A percentile compares a stretch with the other conserved stretches of the same genome.
phyloP scores from a whole-genome alignment of 1,140 invertebrate genomes.

The Bacillus rossius region DNA sequence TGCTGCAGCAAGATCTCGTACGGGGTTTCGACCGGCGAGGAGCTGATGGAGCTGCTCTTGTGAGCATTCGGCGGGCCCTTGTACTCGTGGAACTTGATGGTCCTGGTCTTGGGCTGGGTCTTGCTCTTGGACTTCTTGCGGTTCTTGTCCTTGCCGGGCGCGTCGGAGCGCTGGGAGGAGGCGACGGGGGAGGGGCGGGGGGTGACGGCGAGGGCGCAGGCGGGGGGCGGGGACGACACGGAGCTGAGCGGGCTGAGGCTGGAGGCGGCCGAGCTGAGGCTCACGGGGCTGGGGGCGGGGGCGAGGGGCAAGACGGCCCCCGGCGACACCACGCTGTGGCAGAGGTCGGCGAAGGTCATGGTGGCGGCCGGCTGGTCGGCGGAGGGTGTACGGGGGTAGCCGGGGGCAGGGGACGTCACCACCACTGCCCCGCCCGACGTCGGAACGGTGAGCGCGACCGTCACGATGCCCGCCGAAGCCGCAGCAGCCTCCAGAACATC shows the following conservation, averaged over 20 bases:
- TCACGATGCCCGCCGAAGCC: constrained; percentile 58
- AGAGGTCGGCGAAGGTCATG: constrained; percentile 55
- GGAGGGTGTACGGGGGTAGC: constrained; percentile 41
- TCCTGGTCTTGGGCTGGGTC: constrained; percentile 74
- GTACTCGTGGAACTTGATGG: constrained; percentile 97
- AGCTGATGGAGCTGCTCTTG: constrained; percentile 48
- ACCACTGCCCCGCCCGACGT: constrained; percentile 50
- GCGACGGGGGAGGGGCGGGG: constrained; percentile 43
- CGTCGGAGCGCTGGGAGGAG: constrained; percentile 49
- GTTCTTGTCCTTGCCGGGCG: constrained; percentile 75
- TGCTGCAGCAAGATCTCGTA: constrained; percentile 91
- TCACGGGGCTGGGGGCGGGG: constrained; percentile 53
- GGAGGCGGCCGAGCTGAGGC: constrained; percentile 54
- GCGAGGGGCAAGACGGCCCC: constrained; percentile 35
- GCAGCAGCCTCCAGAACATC: constrained; percentile 57
- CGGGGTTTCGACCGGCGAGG: constrained; percentile 63
- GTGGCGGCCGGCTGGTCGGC: constrained; percentile 33
- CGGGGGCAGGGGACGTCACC: constrained; percentile 46
- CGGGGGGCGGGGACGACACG: constrained; percentile 40
- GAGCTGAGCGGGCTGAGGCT: constrained; percentile 65
- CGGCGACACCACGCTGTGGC: constrained; percentile 48
- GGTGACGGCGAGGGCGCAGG: constrained; percentile 34
- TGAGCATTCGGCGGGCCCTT: constrained; percentile 93
- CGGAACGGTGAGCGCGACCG: constrained; percentile 54
- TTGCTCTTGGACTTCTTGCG: constrained; percentile 85